phyloP scores from a whole-genome alignment of 2,888 invertebrate genomes.

The Hedychridium roseum region DNA sequence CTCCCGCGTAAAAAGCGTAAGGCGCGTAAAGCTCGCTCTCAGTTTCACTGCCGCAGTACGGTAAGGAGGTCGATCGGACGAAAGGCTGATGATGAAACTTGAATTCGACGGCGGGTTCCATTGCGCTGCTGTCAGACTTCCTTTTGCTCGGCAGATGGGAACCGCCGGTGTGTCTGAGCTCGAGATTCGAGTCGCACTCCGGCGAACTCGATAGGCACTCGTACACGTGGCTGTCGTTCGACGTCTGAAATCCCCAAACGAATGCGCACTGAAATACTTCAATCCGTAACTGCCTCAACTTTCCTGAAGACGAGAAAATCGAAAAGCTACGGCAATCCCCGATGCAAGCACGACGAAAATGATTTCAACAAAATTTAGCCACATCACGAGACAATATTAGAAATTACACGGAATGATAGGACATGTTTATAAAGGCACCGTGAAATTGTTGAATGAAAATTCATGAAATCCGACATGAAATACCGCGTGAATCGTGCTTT shows the following conservation, averaged over 20 bases:
- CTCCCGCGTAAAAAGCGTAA: conserved; percentile 77
- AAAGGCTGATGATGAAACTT: conserved; percentile 69
- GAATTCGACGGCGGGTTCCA: conserved; percentile 67
- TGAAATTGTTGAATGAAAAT: too few species aligned
- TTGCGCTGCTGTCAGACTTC: conserved; percentile 66
- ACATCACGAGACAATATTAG: too few species aligned
- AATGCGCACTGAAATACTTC: too few species aligned
- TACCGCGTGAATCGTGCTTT: too few species aligned
- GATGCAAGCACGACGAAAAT: too few species aligned
- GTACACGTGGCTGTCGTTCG: conserved; percentile 70
- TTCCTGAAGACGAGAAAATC: too few species aligned
- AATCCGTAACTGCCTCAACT: too few species aligned
- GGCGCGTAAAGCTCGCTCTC: conserved; percentile 87
- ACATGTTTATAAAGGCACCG: too few species aligned
- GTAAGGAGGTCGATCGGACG: conserved; percentile 74
- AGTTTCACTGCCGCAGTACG: conserved; percentile 84
- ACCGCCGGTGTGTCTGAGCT: conserved; percentile 60
- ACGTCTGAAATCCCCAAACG: conserved; percentile 65
- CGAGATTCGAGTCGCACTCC: conserved; percentile 72
- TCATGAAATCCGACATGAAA: too few species aligned
- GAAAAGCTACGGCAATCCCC: too few species aligned
- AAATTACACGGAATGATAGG: too few species aligned
- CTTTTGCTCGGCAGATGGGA: conserved; percentile 59
- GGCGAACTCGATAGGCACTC: conserved; percentile 74
- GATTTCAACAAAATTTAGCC: too few species aligned